phyloP scores from a whole-genome alignment of 2,797 vertebrate species.

The Benthosema pterotum region DNA sequence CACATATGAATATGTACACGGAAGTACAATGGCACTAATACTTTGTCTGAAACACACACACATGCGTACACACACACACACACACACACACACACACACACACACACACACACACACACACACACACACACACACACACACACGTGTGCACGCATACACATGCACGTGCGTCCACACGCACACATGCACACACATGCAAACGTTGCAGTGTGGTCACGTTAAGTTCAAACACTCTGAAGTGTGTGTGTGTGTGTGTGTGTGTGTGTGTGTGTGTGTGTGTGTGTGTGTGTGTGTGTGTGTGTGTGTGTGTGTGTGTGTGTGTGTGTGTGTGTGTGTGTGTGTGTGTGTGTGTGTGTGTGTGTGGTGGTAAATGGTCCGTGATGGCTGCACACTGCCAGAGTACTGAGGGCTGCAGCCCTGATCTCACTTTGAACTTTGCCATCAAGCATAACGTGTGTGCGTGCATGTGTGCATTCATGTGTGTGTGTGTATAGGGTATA shows the following conservation, averaged over 20 bases:
- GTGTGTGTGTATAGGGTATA: slow-evolving; percentile 4
- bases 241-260: slow-evolving; percentile 20
- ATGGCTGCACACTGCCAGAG: slow-evolving; percentile 32
- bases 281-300: slow-evolving; percentile 14
- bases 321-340: slow-evolving; percentile 26
- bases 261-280: slow-evolving; percentile 17
- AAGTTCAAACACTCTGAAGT: slow-evolving; percentile 21
- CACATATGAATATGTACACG: too few species aligned
- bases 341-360: slow-evolving; percentile 20
- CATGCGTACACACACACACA: slow-evolving; percentile 9
- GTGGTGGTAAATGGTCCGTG: slow-evolving; percentile 27
- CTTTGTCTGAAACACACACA: background rate
- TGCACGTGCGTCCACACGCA: slow-evolving; percentile 7
- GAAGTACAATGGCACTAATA: background rate
- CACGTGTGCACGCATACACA: slow-evolving; percentile 19
- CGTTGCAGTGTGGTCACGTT: slow-evolving; percentile 12
- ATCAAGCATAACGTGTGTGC: slow-evolving; percentile 20
- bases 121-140: slow-evolving; percentile 5
- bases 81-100: background rate
- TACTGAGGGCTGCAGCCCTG: slow-evolving; percentile 41
- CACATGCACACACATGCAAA: background rate
- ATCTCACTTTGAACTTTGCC: slow-evolving; percentile 54
- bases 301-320: slow-evolving; percentile 14
- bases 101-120: slow-evolving; percentile 9
- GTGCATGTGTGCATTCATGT: slow-evolving; percentile 4